Evolutionary conservation across 2,113 vertebrate genomes (phyloP), one percentile per base, ranked within the genome.

Genomic region (Phrynosoma platyrhinos): DNA sequence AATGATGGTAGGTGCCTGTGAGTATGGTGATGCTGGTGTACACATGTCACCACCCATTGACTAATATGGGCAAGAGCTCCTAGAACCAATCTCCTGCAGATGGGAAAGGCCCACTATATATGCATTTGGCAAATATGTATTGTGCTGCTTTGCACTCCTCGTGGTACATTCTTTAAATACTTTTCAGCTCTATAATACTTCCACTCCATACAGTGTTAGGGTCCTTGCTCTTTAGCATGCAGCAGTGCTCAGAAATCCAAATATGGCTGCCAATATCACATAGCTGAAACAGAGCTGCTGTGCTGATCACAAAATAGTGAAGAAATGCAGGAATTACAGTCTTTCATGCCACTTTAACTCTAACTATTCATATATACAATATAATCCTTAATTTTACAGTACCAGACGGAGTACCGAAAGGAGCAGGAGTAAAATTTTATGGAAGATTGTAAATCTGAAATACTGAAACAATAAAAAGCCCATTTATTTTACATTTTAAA

Each of bases 341-440:
- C 58, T 36, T 21, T 64, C 18, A 40, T 82, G 4, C 20, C 21
- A 82, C 64, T 64, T 79, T 40, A 62, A 81, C 64, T 81, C 53
- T 40, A 32, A 64, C 9, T 10, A 25, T 81, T 81, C 77, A 55
- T 79, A 79, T 79, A 79, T 55, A 79, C 10, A 64, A 42, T 69
- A 53, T n/a, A 83, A 53, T 58, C 53, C n/a, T 58, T 58, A 84
- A 84, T 75, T 75, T 58, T 84, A 75, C 13, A 36, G 4, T 58
- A 36, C 52, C 69, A 32, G 58, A 40, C 58, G 53, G 83, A 40
- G n/a, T 75, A n/a, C 52, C 55, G 83, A 58, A 58, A 84, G 52
- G 30, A 58, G 21, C 52, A 84, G 68, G 12, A 83, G 42, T 83
- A 83, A 83, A 83, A n/a, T 75, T 84, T 84, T 84, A 84, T 75